A percentile compares a stretch with the other conserved stretches of the same genome.
Evolutionary conservation across 2,797 vertebrate species (phyloP).

Genomic region (Halcyon leucocephala): DNA sequence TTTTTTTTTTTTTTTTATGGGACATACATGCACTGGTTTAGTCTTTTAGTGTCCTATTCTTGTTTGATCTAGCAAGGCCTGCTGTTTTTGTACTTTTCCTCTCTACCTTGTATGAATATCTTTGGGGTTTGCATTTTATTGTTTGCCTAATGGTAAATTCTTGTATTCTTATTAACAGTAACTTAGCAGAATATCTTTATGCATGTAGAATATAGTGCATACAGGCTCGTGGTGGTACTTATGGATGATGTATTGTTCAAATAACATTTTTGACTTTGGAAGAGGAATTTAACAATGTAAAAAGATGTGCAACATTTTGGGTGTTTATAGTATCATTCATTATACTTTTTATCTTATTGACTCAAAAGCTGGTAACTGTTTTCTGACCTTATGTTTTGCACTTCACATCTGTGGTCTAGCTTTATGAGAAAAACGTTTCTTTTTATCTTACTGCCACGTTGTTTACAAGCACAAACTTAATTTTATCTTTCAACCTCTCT

Average conservation of each 20-base stretch:
- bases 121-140: slow-evolving; percentile 51
- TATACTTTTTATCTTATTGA: slow-evolving; percentile 78
- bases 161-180: neutral
- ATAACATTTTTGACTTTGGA: slow-evolving; percentile 71
- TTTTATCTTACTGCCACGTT: slow-evolving; percentile 78
- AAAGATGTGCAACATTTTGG: slow-evolving; percentile 65
- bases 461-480: slow-evolving; percentile 80
- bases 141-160: slow-evolving; percentile 14
- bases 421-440: slow-evolving; percentile 80
- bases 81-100: slow-evolving; percentile 5
- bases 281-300: slow-evolving; percentile 68
- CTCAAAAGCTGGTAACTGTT: slow-evolving; percentile 72
- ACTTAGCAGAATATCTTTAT: neutral
- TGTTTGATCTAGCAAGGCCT: slow-evolving; percentile 67
- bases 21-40: slow-evolving; percentile 38
- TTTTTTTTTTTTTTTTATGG: slow-evolving; percentile 56
- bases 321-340: slow-evolving; percentile 77
- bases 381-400: slow-evolving; percentile 76
- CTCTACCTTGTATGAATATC: slow-evolving; percentile 5
- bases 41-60: slow-evolving; percentile 56
- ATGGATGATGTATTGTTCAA: slow-evolving; percentile 71
- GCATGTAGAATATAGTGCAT: neutral
- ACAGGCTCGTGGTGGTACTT: neutral
- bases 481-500: slow-evolving; percentile 83
- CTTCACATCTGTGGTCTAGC: slow-evolving; percentile 69